Base-by-base conservation (phyloP, 64 coral and sea anemone species). In the Porites australiensis region DNA sequence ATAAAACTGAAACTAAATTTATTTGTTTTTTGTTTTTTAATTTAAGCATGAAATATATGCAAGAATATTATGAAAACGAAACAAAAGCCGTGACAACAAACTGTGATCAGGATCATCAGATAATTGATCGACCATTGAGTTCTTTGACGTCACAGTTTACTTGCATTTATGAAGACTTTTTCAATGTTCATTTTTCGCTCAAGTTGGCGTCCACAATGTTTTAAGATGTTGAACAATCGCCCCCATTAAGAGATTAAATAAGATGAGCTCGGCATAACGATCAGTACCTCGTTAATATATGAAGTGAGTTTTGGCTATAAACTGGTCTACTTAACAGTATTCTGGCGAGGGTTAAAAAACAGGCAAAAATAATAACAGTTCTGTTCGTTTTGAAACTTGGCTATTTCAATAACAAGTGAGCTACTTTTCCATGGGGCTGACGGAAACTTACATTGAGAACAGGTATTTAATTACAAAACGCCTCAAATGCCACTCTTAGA, bases 111-210 rank as follows among this genome's bases (percentile, higher is more conserved):
- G 15, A 60, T 18, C 37, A 64, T 48, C 58, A 58, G 48, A 63
- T 47, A 52, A 84, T 68, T 63, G 79, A 64, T 84, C 63, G 51
- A 14, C 13, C 16, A 47, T 68, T 63, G 51, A 20, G 61, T 52
- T 3, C 3, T 44, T 6, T 84, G 63, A 84, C 62, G 81, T 68
- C 61, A 84, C 16, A 48, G 73, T 51, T 82, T 22, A 58, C 77
- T 54, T 79, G 2, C 18, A 23, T 59, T 81, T 61, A 11, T 57
- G n/a, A 64, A 82, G 14, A 15, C 60, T 6, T 7, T 45, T 64
- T 82, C 63, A 23, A 19, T 62, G 15, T 62, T 82, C 51, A 23
- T 3, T 15, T 78, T 55, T 54, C 75, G 18, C 62, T 78, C 27
- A 55, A 10, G n/a, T 19, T 23, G 75, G 49, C 75, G 75, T 9